Evolutionary conservation across 2,797 vertebrate species (phyloP).

Genomic region (Epinephelus malabaricus): DNA sequence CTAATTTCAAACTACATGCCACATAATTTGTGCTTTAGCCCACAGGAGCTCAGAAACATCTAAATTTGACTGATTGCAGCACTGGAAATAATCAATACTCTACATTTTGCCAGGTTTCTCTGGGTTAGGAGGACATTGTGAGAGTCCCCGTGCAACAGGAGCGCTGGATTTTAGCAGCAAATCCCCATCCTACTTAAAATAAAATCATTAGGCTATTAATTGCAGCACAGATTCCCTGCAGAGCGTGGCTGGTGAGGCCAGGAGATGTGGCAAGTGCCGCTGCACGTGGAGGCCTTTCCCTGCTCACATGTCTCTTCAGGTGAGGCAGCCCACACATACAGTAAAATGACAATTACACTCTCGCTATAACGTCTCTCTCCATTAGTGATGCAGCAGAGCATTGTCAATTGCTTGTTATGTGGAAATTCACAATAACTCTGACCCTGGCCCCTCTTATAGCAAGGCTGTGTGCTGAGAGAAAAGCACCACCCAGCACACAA

Average conservation of each 20-base stretch:
- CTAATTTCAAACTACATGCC: conserved; percentile 5
- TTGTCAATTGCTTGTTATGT: conserved; percentile 19
- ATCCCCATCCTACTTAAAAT: conserved; percentile 66
- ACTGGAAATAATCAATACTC: conserved; percentile 33
- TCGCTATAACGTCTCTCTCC: conserved; percentile 10
- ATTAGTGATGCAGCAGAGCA: background rate
- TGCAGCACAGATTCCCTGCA: conserved; percentile 65
- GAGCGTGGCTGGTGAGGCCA: conserved; percentile 42
- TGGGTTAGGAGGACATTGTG: conserved; percentile 21
- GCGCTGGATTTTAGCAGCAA: conserved; percentile 46
- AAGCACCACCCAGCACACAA: conserved; percentile 17
- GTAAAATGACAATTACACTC: conserved; percentile 9
- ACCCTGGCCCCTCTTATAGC: conserved; percentile 12
- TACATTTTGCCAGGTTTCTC: conserved; percentile 27
- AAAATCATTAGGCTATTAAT: conserved; percentile 80
- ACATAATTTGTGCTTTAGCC: conserved; percentile 10
- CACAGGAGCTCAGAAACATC: background rate
- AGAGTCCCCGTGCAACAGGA: conserved; percentile 48
- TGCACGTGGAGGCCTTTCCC: conserved; percentile 60
- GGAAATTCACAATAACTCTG: conserved; percentile 27
- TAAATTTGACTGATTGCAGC: conserved; percentile 19
- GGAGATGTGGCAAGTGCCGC: conserved; percentile 47
- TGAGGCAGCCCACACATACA: conserved; percentile 51
- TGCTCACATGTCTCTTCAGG: conserved; percentile 67
- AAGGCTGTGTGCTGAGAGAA: background rate